Base-by-base conservation (phyloP, 2,888 invertebrate species). In the Leucozona laternaria region DNA sequence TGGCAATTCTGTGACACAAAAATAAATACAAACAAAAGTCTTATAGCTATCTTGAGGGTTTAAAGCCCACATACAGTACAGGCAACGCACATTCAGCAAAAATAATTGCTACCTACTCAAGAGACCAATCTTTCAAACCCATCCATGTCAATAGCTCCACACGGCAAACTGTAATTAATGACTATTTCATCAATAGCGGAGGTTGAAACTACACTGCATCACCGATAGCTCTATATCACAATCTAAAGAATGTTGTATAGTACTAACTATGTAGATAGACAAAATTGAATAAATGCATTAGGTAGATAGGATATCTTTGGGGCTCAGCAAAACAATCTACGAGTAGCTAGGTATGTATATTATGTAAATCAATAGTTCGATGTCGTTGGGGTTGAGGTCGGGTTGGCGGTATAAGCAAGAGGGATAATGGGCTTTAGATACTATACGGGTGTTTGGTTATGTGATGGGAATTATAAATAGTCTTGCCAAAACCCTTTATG, bases 131-230 rank as follows among this genome's bases (percentile, higher is more conserved):
- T 45, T 62, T 68, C 11, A 60, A 72, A 25, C 31, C 57, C 31
- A 31, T 71, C 55, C 55, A 64, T 31, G 64, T 58, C 66, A 66
- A 73, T 34, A 58, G 43, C 43, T 50, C 34, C 37, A 53, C 60
- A 76, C 34, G 82, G 43, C 53, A 68, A 37, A n/a, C 40, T 55
- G 45, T 71, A 43, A 71, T 84, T 73, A 83, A 79, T 68, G 68
- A 37, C 70, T 64, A 75, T 64, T 62, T 53, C n/a, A 37, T 53
- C n/a, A 37, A 75, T 15, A 34, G 60, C 20, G 62, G 11, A 7
- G n/a, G 28, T 31, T 34, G 34, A 48, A 34, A 66, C 20, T 15
- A 34, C n/a, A 50, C 22, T 53, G 53, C 53, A 53, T 22, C 40
- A 22, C n/a, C 11, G 11, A 34, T 7, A 43, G 7, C 13, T 25